Base-by-base conservation (phyloP, 2,888 invertebrate species). In the Nomada ferruginata region DNA sequence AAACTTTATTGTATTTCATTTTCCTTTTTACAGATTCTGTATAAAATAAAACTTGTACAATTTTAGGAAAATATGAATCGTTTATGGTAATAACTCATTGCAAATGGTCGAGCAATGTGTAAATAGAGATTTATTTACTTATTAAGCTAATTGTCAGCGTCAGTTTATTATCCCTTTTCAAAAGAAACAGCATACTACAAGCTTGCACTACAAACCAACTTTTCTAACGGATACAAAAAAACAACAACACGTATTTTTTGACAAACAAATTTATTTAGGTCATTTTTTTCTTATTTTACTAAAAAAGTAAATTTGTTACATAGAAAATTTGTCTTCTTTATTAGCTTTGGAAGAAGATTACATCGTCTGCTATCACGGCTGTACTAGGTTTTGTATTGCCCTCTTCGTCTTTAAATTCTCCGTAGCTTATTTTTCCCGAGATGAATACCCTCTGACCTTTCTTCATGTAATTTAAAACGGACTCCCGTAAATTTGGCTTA, bases 381-480 rank as follows among this genome's bases (percentile, higher is more conserved):
- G 97, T 97, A n/a, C 97, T 96, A 18, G 95, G 94, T 92, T 95
- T 95, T 15, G 95, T 93, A 91, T 95, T 95, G 20, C 98, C 98
- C 90, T 96, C 96, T 85, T 97, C 96, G 88, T 97, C 96, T 92
- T 96, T 97, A 0, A 97, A 95, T 94, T 98, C 97, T 4, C 97
- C 97, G 92, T 98, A 98, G 20, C 96, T 96, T 65, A 98, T 94
- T 93, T 96, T 96, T 9, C 98, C 98, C 82, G 96, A 96, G 0
- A 98, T 95, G 94, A 97, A 95, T 0, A 98, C 96, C 86, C 98
- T 95, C 91, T 97, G 97, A 0, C 98, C 98, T 94, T 98, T 98
- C 90, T 96, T 97, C 76, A 98, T 93, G 92, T 96, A 97, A 91
- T 96, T 96, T 91, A 96, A 96, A 0, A 98, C 96, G 0, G 95